phyloP scores from a whole-genome alignment of 2,797 vertebrate species.

The Neosalanx taihuensis region DNA sequence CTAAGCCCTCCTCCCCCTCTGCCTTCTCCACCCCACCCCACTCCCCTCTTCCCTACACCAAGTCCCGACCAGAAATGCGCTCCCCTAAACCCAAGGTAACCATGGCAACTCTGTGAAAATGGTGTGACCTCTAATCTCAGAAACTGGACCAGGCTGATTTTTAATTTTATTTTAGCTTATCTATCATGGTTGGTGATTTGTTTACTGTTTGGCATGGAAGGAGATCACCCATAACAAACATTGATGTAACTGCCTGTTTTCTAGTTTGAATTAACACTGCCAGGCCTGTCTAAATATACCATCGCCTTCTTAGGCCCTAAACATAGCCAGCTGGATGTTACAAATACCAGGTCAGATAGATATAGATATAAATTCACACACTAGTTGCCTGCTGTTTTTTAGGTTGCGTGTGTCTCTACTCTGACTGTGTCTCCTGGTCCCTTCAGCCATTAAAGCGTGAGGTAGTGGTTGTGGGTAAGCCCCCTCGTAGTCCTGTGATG shows the following conservation, averaged over 20 bases:
- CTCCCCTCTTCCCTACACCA: slow-evolving; percentile 45
- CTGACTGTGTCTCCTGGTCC: slow-evolving; percentile 16
- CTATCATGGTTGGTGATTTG: background rate
- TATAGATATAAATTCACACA: background rate
- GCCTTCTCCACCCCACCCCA: slow-evolving; percentile 35
- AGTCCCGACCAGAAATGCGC: slow-evolving; percentile 35
- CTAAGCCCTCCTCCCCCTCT: slow-evolving; percentile 15
- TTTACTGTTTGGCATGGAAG: background rate
- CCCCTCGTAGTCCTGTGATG: slow-evolving; percentile 86
- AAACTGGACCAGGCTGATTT: background rate
- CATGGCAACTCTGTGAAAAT: slow-evolving; percentile 17
- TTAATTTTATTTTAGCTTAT: background rate
- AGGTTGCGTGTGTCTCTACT: slow-evolving; percentile 8
- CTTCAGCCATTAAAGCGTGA: slow-evolving; percentile 54
- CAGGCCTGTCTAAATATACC: too few relatives aligned
- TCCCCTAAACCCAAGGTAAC: slow-evolving; percentile 54
- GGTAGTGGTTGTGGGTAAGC: slow-evolving; percentile 79
- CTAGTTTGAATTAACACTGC: too few relatives aligned
- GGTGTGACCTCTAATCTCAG: background rate
- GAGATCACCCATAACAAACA: slow-evolving; percentile 12
- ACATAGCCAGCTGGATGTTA: background rate
- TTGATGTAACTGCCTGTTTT: slow-evolving; percentile 17
- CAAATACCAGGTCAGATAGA: background rate
- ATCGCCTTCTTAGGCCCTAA: background rate
- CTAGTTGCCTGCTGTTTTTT: slow-evolving; percentile 2